Evolutionary conservation across 2,888 invertebrate species (phyloP).

Genomic region (Amphipoea lucens): DNA sequence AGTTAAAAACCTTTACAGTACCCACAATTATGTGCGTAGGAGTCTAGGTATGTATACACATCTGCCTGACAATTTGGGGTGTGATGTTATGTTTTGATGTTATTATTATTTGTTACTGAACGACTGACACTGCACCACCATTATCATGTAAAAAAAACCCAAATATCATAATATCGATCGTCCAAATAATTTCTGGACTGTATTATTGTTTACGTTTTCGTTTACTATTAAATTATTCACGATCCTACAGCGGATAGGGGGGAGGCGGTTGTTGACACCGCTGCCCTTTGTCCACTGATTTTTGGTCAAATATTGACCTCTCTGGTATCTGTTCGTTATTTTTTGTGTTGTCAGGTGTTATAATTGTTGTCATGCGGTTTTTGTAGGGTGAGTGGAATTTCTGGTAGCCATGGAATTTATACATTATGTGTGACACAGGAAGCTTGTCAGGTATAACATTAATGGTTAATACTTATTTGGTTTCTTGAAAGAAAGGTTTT

Average conservation of each 20-base stretch:
- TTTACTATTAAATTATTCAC: conserved; percentile 62
- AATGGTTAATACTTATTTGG: neutral
- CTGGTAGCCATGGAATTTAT: neutral
- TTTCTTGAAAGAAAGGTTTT: no score
- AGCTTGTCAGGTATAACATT: neutral
- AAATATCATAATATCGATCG: conserved; percentile 8
- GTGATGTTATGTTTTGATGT: no score
- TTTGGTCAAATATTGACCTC: conserved; percentile 55
- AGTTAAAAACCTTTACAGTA: no score
- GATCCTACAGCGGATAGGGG: neutral
- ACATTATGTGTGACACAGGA: neutral
- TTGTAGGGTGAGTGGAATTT: conserved; percentile 8
- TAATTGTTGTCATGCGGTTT: conserved; percentile 15
- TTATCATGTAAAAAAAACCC: neutral
- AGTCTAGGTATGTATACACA: no score
- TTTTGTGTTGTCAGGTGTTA: neutral
- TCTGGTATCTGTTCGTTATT: neutral
- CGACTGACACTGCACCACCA: neutral
- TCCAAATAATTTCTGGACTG: conserved; percentile 19
- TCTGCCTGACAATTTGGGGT: no score
- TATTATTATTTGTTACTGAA: neutral
- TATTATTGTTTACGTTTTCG: conserved; percentile 55
- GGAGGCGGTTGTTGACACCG: conserved; percentile 65
- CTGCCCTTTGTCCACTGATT: conserved; percentile 55
- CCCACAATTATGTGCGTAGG: no score